These are phyloP conservation scores for Ochotona princeps DNA, from an alignment of 2,113 vertebrate species.

Conservation along the genomic window DNA sequence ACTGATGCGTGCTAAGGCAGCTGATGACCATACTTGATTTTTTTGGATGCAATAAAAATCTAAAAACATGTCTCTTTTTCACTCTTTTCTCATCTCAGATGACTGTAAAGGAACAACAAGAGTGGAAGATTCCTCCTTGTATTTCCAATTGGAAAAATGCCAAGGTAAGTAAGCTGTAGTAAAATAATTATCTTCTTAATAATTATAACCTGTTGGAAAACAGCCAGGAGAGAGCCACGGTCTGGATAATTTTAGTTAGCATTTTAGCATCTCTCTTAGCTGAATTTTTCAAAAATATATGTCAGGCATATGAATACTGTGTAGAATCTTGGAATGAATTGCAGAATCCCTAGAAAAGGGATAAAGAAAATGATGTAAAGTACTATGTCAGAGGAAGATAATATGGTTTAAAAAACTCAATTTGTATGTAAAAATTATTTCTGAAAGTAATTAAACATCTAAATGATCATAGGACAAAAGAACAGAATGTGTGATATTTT, in stretches of 20 bases:
- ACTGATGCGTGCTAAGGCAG: too few relatives aligned
- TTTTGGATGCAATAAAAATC: conserved; percentile 48
- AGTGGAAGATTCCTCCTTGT: conserved; percentile 99
- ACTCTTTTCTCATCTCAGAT: conserved; percentile 88
- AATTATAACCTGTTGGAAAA: conserved; percentile 60
- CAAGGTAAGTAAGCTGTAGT: conserved; percentile 90
- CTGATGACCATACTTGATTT: not conserved
- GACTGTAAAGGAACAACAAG: conserved; percentile 99
- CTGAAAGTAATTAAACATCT: conserved; percentile 21
- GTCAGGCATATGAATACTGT: not conserved
- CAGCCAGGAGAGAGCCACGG: conserved; percentile 17
- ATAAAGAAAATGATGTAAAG: not conserved
- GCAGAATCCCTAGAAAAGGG: conserved; percentile 27
- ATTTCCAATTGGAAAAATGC: conserved; percentile 99
- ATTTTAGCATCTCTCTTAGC: conserved; percentile 50
- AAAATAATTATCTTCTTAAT: conserved; percentile 33
- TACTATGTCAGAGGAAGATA: not conserved
- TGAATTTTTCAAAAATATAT: conserved; percentile 39
- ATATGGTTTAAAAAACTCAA: conserved; percentile 25
- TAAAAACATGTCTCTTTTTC: conserved; percentile 57
- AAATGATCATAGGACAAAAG: not conserved
- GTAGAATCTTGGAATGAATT: conserved; percentile 23
- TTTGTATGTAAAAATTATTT: conserved; percentile 33
- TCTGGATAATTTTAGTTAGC: conserved; percentile 70
- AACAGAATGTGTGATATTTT: conserved; percentile 50